Evolutionary conservation across 2,888 invertebrate genomes (phyloP), one percentile per base, ranked within the genome.

Genomic region (Stramonita haemastoma): DNA sequence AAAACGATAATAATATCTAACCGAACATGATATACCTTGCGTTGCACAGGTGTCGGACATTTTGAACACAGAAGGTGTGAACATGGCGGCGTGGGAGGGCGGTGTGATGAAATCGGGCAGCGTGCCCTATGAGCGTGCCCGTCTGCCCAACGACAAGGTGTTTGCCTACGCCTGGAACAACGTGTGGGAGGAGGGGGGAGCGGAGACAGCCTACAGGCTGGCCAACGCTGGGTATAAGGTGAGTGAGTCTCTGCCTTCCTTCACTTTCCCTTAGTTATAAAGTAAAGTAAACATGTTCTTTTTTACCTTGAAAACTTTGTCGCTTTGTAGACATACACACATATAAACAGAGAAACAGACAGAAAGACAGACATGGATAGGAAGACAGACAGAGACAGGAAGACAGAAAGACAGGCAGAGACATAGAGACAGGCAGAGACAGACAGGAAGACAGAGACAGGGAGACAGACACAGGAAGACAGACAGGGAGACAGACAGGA

Each of bases 51-150:
- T 93, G 34, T 90, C 92, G 22, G 90, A 90, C 57, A 90, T 93
- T 81, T 89, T 90, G 5, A 19, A 81, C 0, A 19, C 70, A 1
- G 84, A 90, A 84, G 91, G 90, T 32, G 87, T 95, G 29, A 90
- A 92, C 87, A 66, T 94, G 19, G 93, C 92, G 13, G 93, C 92
- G 4, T 95, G 94, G 94, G 94, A 95, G 87, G 95, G 94, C 89
- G 95, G 94, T 0, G 73, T 93, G 17, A 91, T 92, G 89, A 87
- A 91, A 46, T 86, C 60, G 0, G 88, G 91, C n/a, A 86, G 73
- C 19, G 85, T 56, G 17, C 92, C 91, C 17, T 92, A 89, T 73
- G 85, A 90, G 83, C 89, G 90, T 15, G 60, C 77, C 19, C 73
- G 60, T 36, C 88, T 93, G 13, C 87, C 84, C n/a, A 92, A 87